These are phyloP conservation scores for Sula dactylatra DNA, from an alignment of 2,113 vertebrate genomes.

Conservation along the genomic window DNA sequence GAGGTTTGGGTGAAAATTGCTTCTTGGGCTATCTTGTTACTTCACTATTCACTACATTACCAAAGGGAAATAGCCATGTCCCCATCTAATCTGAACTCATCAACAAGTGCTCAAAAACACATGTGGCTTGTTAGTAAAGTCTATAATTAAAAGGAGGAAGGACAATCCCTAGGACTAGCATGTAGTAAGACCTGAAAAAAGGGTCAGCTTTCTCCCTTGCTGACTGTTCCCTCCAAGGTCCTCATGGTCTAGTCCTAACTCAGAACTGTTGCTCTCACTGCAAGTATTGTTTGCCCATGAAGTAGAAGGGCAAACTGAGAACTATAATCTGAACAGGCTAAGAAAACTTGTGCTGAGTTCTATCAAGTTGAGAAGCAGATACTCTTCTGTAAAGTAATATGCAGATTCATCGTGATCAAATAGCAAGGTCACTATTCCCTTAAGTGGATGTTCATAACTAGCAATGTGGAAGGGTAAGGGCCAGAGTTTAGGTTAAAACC, in stretches of 20 bases:
- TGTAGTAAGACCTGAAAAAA: neutral
- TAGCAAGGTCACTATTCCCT: neutral
- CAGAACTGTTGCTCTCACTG: neutral
- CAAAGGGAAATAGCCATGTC: conserved; percentile 16
- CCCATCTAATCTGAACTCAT: neutral
- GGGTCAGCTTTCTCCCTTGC: neutral
- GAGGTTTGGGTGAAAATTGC: conserved; percentile 37
- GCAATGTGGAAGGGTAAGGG: neutral
- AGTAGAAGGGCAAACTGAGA: neutral
- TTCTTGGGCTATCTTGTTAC: conserved; percentile 5
- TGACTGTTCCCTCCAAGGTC: neutral
- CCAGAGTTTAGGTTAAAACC: neutral
- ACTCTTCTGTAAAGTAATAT: neutral
- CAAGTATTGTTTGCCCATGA: neutral
- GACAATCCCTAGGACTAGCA: neutral
- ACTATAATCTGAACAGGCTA: neutral
- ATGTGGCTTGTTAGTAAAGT: neutral
- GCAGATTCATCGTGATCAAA: neutral
- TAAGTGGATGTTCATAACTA: neutral
- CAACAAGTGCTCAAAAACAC: conserved; percentile 26
- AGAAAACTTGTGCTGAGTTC: neutral
- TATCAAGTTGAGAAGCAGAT: neutral
- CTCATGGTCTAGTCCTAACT: accelerated
- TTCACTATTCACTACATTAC: neutral
- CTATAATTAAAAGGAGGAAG: neutral